Base-by-base conservation (phyloP, 1,140 invertebrate genomes). In the Calephelis virginiensis region DNA sequence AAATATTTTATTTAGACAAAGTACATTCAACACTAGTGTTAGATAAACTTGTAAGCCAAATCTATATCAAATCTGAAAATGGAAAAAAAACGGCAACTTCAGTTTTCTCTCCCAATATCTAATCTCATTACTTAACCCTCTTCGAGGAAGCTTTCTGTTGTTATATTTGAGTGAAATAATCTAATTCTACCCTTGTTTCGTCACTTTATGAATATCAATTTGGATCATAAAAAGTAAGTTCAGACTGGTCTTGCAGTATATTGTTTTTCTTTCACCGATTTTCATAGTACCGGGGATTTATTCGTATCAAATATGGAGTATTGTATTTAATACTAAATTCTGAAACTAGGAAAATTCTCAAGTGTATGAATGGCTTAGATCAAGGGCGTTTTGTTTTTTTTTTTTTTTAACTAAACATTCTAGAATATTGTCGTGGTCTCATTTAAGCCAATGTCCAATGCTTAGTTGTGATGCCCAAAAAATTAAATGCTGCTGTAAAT, bases 81-180 rank as follows among this genome's bases (percentile, higher is more conserved):
- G 28, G 8, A 11, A 50, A 53, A 53, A 53, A 53, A 53, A 6
- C 49, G 12, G 14, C 17, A 53, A 17, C 8, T 53, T 53, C 5
- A 17, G 5, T 28, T 50, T 14, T 8, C 48, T 49, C 48, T 49
- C 40, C 40, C 68, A 66, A 77, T 81, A 79, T 77, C 66, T 77
- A 76, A 82, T 73, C 66, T 84, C 68, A 79, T 83, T 83, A 77
- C 69, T 66, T 74, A 77, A 77, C 77, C 78, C 78, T 80, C 75
- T 77, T 82, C 77, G 81, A 73, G 69, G 71, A 61, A 73, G 74
- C 66, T 78, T 81, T 81, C 74, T 65, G 72, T 81, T 56, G 74
- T 77, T 83, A 78, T 66, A 74, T 81, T 82, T 79, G 64, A 65
- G 48, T 72, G 73, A 72, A 72, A 76, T 80, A 80, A 84, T 81